A percentile compares a stretch with the other conserved stretches of the same genome.
Conservation (phyloP, 2,797 vertebrate species). For the Acanthurus leucopareius region DNA sequence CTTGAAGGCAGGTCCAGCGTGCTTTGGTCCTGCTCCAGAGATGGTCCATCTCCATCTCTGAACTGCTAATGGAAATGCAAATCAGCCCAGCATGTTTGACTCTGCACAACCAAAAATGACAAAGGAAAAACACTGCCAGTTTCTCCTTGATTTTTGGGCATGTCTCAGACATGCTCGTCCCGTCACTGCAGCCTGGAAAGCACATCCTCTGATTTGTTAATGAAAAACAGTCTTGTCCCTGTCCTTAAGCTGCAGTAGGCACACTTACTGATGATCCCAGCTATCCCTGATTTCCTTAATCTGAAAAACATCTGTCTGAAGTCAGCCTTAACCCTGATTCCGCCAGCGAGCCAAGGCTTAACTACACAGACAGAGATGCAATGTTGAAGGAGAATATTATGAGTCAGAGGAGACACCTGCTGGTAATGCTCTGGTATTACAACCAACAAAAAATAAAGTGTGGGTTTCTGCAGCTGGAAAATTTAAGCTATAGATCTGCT, state of each 20-base stretch:
- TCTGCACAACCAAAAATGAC: too few relatives aligned
- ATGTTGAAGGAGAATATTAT: constrained; percentile 10
- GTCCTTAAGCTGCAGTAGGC: constrained; percentile 54
- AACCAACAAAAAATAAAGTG: not conserved
- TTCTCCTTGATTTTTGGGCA: constrained; percentile 22
- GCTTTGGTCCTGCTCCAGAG: too few relatives aligned
- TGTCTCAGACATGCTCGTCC: constrained; percentile 18
- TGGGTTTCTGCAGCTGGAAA: not conserved
- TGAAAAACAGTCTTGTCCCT: constrained; percentile 52
- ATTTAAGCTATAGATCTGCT: not conserved
- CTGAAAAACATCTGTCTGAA: constrained; percentile 73
- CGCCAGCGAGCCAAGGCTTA: constrained; percentile 33
- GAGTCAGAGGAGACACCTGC: constrained; percentile 71
- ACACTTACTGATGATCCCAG: constrained; percentile 53
- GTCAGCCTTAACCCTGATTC: constrained; percentile 42
- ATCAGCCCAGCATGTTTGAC: too few relatives aligned
- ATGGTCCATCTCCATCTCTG: too few relatives aligned
- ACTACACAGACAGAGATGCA: constrained; percentile 28
- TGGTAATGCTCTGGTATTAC: constrained; percentile 56
- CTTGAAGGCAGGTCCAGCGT: too few relatives aligned
- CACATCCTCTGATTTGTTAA: constrained; percentile 57
- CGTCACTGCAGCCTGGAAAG: constrained; percentile 49
- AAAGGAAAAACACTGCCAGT: not conserved
- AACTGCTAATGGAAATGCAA: too few relatives aligned
- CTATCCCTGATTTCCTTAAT: constrained; percentile 61